Conservation (phyloP, 2,888 invertebrate species). For the Polydrusus tereticollis region DNA sequence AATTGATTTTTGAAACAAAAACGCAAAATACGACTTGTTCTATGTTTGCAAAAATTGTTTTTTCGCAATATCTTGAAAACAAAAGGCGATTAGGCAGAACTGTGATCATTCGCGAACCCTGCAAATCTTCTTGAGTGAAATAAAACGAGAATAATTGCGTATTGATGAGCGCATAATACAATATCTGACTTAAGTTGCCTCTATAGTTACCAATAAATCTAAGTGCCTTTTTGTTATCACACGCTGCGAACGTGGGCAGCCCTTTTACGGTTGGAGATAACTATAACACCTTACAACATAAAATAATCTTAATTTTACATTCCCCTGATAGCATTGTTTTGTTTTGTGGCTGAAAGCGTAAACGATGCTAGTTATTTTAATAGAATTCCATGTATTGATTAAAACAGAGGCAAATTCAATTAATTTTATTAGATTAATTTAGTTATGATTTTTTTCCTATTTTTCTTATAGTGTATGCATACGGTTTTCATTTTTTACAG, state of each 20-base stretch:
- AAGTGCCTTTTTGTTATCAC: slow-evolving; percentile 32
- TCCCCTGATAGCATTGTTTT: slow-evolving; percentile 43
- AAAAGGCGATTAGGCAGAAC: too few relatives aligned
- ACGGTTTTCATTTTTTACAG: too few relatives aligned
- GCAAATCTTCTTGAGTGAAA: neutral
- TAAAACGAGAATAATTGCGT: neutral
- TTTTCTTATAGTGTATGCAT: too few relatives aligned
- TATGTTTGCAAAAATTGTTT: too few relatives aligned
- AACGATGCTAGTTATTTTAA: slow-evolving; percentile 18
- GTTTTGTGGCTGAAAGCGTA: slow-evolving; percentile 30
- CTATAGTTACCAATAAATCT: slow-evolving; percentile 35
- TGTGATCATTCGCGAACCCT: too few relatives aligned
- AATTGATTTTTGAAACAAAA: too few relatives aligned
- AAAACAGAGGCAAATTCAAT: neutral
- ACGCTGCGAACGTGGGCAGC: slow-evolving; percentile 35
- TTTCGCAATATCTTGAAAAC: neutral
- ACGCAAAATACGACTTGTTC: too few relatives aligned
- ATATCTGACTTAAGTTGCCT: slow-evolving; percentile 24
- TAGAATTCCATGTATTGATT: neutral
- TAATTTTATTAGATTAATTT: neutral
- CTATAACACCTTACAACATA: slow-evolving; percentile 43
- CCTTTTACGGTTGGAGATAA: slow-evolving; percentile 45
- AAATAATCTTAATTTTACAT: slow-evolving; percentile 45
- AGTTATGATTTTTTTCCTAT: too few relatives aligned
- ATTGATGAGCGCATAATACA: slow-evolving; percentile 11